phyloP scores from a whole-genome alignment of 2,797 vertebrate species.

The Aplochiton taeniatus region DNA sequence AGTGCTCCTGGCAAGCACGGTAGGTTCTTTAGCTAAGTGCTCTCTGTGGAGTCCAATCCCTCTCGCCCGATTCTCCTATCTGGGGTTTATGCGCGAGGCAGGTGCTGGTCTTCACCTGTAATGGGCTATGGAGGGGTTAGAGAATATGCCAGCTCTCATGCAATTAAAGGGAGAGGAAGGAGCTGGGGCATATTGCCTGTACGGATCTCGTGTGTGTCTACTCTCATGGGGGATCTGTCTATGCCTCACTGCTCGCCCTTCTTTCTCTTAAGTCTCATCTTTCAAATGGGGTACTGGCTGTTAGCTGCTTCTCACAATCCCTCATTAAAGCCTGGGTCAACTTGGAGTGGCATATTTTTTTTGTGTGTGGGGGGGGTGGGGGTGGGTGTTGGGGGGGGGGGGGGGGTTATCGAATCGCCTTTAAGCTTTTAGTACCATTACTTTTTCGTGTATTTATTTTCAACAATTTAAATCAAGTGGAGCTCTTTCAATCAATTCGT shows the following conservation, averaged over 20 bases:
- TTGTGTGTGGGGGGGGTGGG: no score
- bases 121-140: constrained; percentile 68
- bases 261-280: constrained; percentile 59
- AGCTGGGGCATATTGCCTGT: constrained; percentile 63
- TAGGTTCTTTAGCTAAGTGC: constrained; percentile 62
- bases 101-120: constrained; percentile 73
- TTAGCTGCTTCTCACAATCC: constrained; percentile 67
- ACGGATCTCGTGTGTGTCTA: constrained; percentile 69
- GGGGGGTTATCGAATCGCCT: constrained; percentile 53
- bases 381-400: no score
- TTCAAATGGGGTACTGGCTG: constrained; percentile 65
- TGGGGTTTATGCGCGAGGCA: constrained; percentile 44
- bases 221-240: constrained; percentile 64
- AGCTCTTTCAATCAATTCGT: constrained; percentile 25
- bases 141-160: constrained; percentile 67
- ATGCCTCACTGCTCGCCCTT: constrained; percentile 64
- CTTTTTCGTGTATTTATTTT: constrained; percentile 49
- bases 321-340: constrained; percentile 70
- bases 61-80: constrained; percentile 35
- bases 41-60: constrained; percentile 59
- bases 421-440: constrained; percentile 44
- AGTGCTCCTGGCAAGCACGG: constrained; percentile 48
- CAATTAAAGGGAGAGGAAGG: constrained; percentile 70
- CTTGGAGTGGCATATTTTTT: constrained; percentile 56
- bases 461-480: constrained; percentile 27